phyloP scores from a whole-genome alignment of 1,140 invertebrate species.

The Zaprionus nigranus region DNA sequence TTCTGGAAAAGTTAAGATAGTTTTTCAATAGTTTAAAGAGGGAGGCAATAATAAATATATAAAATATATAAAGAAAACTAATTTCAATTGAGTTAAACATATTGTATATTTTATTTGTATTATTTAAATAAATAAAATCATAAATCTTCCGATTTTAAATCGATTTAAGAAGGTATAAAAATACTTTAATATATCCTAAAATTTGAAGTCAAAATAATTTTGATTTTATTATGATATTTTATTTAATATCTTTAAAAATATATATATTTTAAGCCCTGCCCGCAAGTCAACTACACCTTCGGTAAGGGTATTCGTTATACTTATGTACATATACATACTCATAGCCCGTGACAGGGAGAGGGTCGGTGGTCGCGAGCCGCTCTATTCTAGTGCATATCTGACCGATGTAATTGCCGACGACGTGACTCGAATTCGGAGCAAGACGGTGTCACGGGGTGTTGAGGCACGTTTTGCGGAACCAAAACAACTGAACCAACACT shows the following conservation, averaged over 20 bases:
- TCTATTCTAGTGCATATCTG: constrained; percentile 55
- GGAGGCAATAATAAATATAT: not conserved
- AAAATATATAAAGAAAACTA: too few relatives aligned
- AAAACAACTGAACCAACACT: constrained; percentile 31
- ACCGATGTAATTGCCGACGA: constrained; percentile 45
- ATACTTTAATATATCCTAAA: not conserved
- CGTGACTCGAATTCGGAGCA: constrained; percentile 64
- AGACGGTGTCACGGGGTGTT: constrained; percentile 22
- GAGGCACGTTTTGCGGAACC: constrained; percentile 60
- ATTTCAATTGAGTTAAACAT: too few relatives aligned
- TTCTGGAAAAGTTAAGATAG: not conserved
- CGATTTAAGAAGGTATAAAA: not conserved
- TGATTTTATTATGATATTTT: not conserved
- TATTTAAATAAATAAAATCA: too few relatives aligned
- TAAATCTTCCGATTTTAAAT: not conserved
- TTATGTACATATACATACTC: not conserved
- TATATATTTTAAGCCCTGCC: not conserved
- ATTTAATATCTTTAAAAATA: not conserved
- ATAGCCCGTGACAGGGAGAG: constrained; percentile 23
- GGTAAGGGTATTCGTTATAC: not conserved
- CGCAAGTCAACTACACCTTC: not conserved
- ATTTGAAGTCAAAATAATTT: not conserved
- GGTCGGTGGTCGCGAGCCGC: constrained; percentile 19
- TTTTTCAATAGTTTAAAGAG: not conserved
- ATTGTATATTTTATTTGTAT: not conserved